Percentiles rank a stretch among this genome's conserved stretches.
These are phyloP conservation scores for Strigops habroptila DNA, from an alignment of 2,113 vertebrate species.

Conservation along the genomic window DNA sequence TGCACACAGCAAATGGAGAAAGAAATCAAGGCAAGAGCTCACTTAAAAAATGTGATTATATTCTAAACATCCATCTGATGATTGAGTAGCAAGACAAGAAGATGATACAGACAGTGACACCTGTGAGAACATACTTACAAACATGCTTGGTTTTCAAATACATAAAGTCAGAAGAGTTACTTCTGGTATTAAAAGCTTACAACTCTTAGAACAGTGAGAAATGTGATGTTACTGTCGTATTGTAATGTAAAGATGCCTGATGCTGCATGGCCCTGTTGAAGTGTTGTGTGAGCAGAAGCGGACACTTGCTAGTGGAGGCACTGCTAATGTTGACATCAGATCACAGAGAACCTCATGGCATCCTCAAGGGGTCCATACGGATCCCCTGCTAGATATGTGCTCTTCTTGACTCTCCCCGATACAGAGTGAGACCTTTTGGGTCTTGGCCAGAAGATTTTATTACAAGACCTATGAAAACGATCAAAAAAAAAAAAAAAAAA, in stretches of 20 bases:
- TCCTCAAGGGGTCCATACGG: background rate
- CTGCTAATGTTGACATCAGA: background rate
- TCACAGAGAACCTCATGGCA: background rate
- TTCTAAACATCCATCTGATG: background rate
- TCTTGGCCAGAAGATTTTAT: background rate
- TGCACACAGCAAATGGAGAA: background rate
- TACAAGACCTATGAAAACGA: background rate
- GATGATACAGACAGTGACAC: background rate
- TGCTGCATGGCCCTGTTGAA: background rate
- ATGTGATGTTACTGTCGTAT: background rate
- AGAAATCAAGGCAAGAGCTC: background rate
- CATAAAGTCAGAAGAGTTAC: background rate
- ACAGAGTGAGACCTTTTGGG: accelerated
- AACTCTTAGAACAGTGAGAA: background rate
- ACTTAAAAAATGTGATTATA: background rate
- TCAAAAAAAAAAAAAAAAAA: background rate
- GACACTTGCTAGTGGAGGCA: background rate
- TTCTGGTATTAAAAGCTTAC: background rate
- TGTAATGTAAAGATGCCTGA: background rate
- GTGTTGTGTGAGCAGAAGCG: accelerated
- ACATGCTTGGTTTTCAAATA: background rate
- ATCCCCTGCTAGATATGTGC: background rate
- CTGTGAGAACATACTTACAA: background rate
- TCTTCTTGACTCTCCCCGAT: background rate
- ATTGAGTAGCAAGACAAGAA: background rate